Base-by-base conservation (phyloP, 2,113 vertebrate genomes). In the Catharus minimus region DNA sequence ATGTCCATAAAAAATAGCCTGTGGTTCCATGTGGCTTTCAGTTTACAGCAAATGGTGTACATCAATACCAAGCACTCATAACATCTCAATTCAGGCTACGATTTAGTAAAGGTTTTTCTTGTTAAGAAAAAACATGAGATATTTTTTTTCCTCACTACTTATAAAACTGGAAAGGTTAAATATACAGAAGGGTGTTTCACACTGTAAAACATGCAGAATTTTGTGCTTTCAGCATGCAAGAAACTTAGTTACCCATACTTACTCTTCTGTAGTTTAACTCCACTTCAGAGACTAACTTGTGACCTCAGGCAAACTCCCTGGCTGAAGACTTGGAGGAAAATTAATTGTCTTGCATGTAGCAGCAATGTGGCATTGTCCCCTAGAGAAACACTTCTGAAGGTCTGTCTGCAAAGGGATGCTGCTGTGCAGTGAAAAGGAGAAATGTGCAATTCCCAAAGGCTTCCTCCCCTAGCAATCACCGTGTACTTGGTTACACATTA, bases 401-500 rank as follows among this genome's bases (percentile, higher is more conserved):
- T 60, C 12, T 30, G 33, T 55, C 62, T 73, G 41, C 72, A 67
- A 58, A 38, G 11, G n/a, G 18, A 53, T 0, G 0, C 5, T 88
- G 57, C 32, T 49, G 32, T 57, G 56, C 66, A 24, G 15, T 28
- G 44, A 77, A 28, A 49, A 84, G 38, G 58, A 21, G n/a, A 28
- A 58, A 62, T 10, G 38, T 41, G 30, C 38, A 43, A 5, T 53
- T 60, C 21, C 4, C 2, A 69, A 46, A 77, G 53, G 58, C 28
- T 83, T 90, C 30, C 24, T 57, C 28, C 38, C 41, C 60, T 56
- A 55, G 17, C 30, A 64, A 10, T 11, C 15, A 28, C 27, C 15
- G 10, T 1, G 1, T 0, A 0, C 23, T 32, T 52, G 36, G 2
- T 36, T 15, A 4, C 55, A 27, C 49, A 52, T 55, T n/a, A 43